Evolutionary conservation across 2,797 vertebrate species (phyloP), one percentile per base, ranked within the genome.

Genomic region (Falco naumanni): DNA sequence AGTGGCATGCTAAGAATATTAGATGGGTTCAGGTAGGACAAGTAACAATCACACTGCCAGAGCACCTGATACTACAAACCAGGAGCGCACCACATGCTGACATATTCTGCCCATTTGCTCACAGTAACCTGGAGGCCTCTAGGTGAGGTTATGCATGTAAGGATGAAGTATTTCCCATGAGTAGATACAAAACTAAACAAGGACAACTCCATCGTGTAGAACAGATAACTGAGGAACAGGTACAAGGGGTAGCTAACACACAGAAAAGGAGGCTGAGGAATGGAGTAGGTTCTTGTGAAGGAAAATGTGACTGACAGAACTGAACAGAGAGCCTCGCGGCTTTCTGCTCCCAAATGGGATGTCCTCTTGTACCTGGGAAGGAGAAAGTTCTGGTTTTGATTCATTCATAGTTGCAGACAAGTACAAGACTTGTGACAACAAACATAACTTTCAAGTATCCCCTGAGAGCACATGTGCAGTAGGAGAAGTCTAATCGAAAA

Each of bases 11-110:
- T 43, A 59, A 60, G 48, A 87, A 7, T 17, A 33, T 68, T 14
- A 75, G 37, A 83, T 13, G 21, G 33, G 50, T 57, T 80, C 41
- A 76, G 45, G 77, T 2, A 77, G 54, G 56, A 76, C 65, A 86
- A 65, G 28, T 26, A 21, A 34, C 75, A 33, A 5, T 34, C 33
- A 29, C 28, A 6, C 48, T 54, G 54, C 53, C 48, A 1, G 5
- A 60, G 45, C 18, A 4, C 31, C 33, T 34, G n/a, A 59, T 31
- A 10, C 34, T 20, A 51, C 29, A 39, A 39, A 54, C 34, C 26
- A n/a, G n/a, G 41, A 70, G 39, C 1, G 17, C 2, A 11, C 34
- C 22, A 21, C 37, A 43, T 0, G 0, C 18, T 47, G 64, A 50
- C 14, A 17, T 6, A 39, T 12, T n/a, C 88, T 70, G 48, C 47